phyloP scores from a whole-genome alignment of 2,113 vertebrate species.

The Brevimyrus niger region DNA sequence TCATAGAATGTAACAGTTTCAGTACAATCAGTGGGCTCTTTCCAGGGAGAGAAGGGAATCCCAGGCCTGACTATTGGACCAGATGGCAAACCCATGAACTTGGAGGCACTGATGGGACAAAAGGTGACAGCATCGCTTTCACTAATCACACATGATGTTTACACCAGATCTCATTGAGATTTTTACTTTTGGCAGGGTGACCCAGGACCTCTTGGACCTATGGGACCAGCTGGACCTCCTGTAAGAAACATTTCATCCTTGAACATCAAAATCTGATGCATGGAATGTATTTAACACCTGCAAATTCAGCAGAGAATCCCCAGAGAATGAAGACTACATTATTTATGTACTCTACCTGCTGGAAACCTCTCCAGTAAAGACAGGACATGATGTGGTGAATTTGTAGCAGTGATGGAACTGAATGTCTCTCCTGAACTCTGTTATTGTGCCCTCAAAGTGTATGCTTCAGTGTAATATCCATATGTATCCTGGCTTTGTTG shows the following conservation, averaged over 20 bases:
- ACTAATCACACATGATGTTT: neutral
- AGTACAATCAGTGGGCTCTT: neutral
- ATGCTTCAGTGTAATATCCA: neutral
- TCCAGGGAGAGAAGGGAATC: conserved; percentile 63
- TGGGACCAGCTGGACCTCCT: conserved; percentile 51
- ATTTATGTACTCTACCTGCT: neutral
- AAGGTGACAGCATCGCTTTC: conserved; percentile 36
- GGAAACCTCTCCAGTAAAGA: neutral
- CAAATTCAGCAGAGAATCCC: neutral
- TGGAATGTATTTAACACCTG: neutral
- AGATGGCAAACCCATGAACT: conserved; percentile 49
- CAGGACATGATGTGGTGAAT: neutral
- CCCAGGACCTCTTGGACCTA: conserved; percentile 43
- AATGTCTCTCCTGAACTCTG: neutral
- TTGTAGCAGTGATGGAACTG: neutral
- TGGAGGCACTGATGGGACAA: conserved; percentile 43
- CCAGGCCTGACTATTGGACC: conserved; percentile 50
- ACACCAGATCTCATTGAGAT: neutral
- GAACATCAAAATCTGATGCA: neutral
- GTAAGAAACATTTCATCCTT: conserved; percentile 37
- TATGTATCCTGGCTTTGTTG: neutral
- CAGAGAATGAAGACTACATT: neutral
- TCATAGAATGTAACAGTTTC: neutral
- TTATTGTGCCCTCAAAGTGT: neutral
- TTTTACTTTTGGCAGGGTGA: conserved; percentile 46